These are phyloP conservation scores for Hemithea aestivaria DNA, from an alignment of 2,888 invertebrate genomes.

Conservation along the genomic window DNA sequence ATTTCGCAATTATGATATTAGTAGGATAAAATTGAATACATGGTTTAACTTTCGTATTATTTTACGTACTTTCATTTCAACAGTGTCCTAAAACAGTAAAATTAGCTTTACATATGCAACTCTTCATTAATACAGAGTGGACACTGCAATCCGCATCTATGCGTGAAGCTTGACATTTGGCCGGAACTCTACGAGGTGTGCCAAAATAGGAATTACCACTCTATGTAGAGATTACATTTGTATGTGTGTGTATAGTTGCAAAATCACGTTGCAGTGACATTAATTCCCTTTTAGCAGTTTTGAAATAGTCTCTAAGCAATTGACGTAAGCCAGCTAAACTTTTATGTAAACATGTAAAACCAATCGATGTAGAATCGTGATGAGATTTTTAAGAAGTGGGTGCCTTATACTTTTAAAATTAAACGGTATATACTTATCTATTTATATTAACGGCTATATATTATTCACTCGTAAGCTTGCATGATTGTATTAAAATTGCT, in stretches of 20 bases:
- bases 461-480: too few relatives aligned
- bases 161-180: constrained; percentile 20
- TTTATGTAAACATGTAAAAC: constrained; percentile 5
- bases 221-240: constrained; percentile 16
- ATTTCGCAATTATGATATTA: too few relatives aligned
- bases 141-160: constrained; percentile 6
- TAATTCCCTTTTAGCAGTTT: constrained; percentile 3
- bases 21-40: too few relatives aligned
- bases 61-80: too few relatives aligned
- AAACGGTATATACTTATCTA: too few relatives aligned
- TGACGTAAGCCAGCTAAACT: constrained; percentile 7
- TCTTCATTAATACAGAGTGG: constrained; percentile 4
- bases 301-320: constrained; percentile 2
- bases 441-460: too few relatives aligned
- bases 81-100: neutral
- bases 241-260: neutral
- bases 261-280: constrained; percentile 2
- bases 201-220: constrained; percentile 18
- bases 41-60: too few relatives aligned
- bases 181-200: constrained; percentile 19
- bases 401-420: too few relatives aligned
- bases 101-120: neutral
- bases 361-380: too few relatives aligned
- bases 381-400: too few relatives aligned
- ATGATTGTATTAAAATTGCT: too few relatives aligned